Base-by-base conservation (phyloP, 2,113 vertebrate species). In the Cettia cetti region DNA sequence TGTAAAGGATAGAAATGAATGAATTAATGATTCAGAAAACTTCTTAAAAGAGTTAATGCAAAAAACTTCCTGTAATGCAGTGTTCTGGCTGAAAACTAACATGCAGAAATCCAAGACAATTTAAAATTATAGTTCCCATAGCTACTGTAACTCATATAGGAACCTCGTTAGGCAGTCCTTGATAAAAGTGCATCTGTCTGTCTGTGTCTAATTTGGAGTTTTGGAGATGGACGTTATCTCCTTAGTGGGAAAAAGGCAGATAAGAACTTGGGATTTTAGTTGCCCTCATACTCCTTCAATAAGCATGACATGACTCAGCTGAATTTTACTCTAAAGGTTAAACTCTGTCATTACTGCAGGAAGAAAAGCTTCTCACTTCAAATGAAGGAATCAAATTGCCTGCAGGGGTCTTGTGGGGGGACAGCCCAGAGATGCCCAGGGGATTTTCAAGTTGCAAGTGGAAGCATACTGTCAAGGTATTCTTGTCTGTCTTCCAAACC, bases 61-160 rank as follows among this genome's bases (percentile, higher is more conserved):
- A 93, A 88, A 89, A 85, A 53, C 4, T 82, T 89, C 17, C 37
- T 69, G 23, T 59, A 94, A 64, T 57, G 44, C 13, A 75, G 35
- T 68, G 20, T 64, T 82, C 89, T 78, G 80, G 15, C 15, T 86
- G 44, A 74, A 91, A 84, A 90, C 86, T 91, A 66, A 77, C 42
- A 74, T 53, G 69, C 33, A 82, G 65, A 85, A 88, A 82, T 72
- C 23, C 59, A 82, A 92, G 61, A 85, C 52, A 70, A 57, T 61
- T 90, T 85, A 64, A 92, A 90, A 70, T 79, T 18, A 82, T 87
- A 74, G 90, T 93, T 95, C 78, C 88, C 84, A 80, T 87, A 82
- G 78, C 57, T 93, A 95, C 89, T 75, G 53, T 91, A 96, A 91
- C 33, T 89, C 76, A 68, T 84, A 68, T 71, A 74, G 28, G 18